A percentile compares a stretch with the other conserved stretches of the same genome.
These are phyloP conservation scores for Melanchra persicariae DNA, from an alignment of 2,888 invertebrate genomes.

Conservation along the genomic window DNA sequence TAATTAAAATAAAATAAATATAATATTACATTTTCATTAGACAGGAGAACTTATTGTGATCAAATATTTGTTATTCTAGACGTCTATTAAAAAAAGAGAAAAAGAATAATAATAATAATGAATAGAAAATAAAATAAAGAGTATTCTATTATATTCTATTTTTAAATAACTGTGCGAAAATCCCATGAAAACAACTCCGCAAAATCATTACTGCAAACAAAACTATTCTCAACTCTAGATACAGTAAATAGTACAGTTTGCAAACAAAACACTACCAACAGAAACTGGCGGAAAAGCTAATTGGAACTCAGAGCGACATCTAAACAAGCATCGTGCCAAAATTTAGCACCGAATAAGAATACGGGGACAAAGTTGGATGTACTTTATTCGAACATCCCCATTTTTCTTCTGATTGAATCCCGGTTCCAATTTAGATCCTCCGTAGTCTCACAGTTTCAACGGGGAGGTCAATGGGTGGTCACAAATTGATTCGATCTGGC, in stretches of 20 bases:
- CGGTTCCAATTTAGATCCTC: slow-evolving; percentile 61
- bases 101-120: too few species aligned
- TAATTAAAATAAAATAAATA: background rate
- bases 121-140: too few species aligned
- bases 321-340: slow-evolving; percentile 54
- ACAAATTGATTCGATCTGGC: slow-evolving; percentile 62
- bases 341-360: slow-evolving; percentile 59
- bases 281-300: slow-evolving; percentile 49
- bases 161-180: background rate
- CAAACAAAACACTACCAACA: slow-evolving; percentile 41
- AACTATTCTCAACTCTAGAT: slow-evolving; percentile 21
- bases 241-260: slow-evolving; percentile 9
- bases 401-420: slow-evolving; percentile 67
- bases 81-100: too few species aligned
- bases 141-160: too few species aligned
- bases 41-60: background rate
- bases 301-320: slow-evolving; percentile 46
- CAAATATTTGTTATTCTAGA: background rate
- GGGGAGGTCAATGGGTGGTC: slow-evolving; percentile 61
- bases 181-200: background rate
- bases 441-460: slow-evolving; percentile 52
- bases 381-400: slow-evolving; percentile 55
- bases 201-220: background rate
- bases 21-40: background rate
- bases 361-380: slow-evolving; percentile 49